Percentiles rank a stretch among this genome's conserved stretches.
These are phyloP conservation scores for Zoanthus gigantus DNA, from an alignment of 92 coral and sea anemone genomes.

Conservation along the genomic window DNA sequence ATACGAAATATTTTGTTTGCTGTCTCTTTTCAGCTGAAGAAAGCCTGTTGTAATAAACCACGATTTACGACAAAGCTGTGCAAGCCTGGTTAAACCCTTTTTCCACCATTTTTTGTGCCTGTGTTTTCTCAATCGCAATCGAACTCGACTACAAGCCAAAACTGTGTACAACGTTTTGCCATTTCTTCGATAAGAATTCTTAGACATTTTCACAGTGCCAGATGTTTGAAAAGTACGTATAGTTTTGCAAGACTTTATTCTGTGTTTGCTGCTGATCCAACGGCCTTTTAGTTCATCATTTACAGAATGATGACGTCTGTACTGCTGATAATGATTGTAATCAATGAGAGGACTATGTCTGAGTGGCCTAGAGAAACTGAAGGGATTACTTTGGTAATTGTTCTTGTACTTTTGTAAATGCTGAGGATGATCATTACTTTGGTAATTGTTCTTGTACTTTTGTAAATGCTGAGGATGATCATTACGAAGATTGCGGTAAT, in stretches of 20 bases:
- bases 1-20: constrained; percentile 31
- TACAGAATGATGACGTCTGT: constrained; percentile 74
- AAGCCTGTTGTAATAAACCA: constrained; percentile 74
- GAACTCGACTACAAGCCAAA: constrained; percentile 74
- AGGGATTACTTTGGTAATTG: not conserved
- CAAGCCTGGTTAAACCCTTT: constrained; percentile 35
- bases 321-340: constrained; percentile 72
- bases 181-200: constrained; percentile 30
- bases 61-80: constrained; percentile 77
- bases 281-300: constrained; percentile 80
- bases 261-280: constrained; percentile 79
- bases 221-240: constrained; percentile 71
- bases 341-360: constrained; percentile 61
- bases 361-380: constrained; percentile 17
- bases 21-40: constrained; percentile 54
- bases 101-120: not conserved
- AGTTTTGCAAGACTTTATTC: constrained; percentile 73
- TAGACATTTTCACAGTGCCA: constrained; percentile 79
- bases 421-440: constrained; percentile 10
- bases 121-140: constrained; percentile 59
- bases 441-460: not conserved
- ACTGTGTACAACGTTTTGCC: constrained; percentile 74
- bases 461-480: constrained; percentile 17
- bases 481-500: not conserved
- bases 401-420: constrained; percentile 4